Percentiles rank a stretch among this genome's conserved stretches.
Evolutionary conservation across 2,113 vertebrate genomes (phyloP).

Genomic region (Lagopus leucura): DNA sequence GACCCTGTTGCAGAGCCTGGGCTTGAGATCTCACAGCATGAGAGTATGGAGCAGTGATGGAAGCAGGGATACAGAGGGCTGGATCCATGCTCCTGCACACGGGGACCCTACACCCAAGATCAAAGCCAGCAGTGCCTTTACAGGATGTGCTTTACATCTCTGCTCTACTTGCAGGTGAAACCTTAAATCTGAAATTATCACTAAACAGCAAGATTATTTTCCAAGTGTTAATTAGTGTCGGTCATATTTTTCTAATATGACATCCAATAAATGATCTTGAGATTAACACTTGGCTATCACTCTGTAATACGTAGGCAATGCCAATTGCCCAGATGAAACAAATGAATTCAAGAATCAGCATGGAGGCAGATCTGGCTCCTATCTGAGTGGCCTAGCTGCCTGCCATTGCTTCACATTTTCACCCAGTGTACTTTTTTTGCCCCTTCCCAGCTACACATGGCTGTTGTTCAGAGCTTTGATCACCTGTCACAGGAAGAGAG

Average conservation of each 20-base stretch:
- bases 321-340: neutral
- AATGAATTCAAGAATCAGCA: neutral
- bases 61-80: neutral
- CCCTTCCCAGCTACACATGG: neutral
- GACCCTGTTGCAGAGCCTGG: neutral
- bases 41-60: neutral
- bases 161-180: neutral
- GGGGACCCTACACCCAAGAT: neutral
- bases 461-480: neutral
- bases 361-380: neutral
- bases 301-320: neutral
- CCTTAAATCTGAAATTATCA: neutral
- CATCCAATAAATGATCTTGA: neutral
- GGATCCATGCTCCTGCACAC: neutral
- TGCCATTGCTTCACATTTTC: neutral
- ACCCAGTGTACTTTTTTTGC: neutral
- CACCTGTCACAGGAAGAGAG: neutral
- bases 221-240: neutral
- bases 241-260: fast-evolving
- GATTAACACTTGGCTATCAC: neutral
- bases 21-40: neutral
- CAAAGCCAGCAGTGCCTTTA: neutral
- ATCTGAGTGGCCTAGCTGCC: neutral
- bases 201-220: neutral
- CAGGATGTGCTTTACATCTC: fast-evolving